Conservation (phyloP, 2,797 vertebrate species). For the Amniataba percoides region DNA sequence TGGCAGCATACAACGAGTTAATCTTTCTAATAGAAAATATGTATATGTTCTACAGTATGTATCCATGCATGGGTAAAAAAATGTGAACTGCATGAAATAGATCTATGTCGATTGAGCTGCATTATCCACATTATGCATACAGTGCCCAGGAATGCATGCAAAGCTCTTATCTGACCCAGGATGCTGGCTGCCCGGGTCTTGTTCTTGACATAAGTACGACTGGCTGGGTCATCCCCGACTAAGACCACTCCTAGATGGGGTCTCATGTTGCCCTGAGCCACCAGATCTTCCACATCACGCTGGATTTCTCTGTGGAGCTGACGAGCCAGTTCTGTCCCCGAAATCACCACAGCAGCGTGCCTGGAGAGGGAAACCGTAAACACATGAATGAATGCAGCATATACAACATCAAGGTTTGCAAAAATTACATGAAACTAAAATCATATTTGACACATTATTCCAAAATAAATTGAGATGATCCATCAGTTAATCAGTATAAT, state of each 20-base stretch:
- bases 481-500: background rate
- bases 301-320: slow-evolving; percentile 91
- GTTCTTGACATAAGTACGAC: slow-evolving; percentile 92
- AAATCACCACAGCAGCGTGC: slow-evolving; percentile 90
- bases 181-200: slow-evolving; percentile 91
- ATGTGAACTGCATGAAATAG: background rate
- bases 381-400: slow-evolving; percentile 12
- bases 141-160: slow-evolving; percentile 17
- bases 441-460: background rate
- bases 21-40: background rate
- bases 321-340: slow-evolving; percentile 90
- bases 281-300: slow-evolving; percentile 87
- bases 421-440: background rate
- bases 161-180: slow-evolving; percentile 84
- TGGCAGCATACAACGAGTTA: background rate
- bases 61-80: slow-evolving; percentile 2
- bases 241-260: slow-evolving; percentile 93
- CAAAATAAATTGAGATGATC: background rate
- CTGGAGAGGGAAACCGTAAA: slow-evolving; percentile 31
- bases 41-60: slow-evolving; percentile 16
- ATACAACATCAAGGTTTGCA: background rate
- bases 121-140: background rate
- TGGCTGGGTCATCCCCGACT: slow-evolving; percentile 93
- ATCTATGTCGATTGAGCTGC: background rate
- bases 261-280: slow-evolving; percentile 89